These are phyloP conservation scores for Steinernema scapterisci DNA, from an alignment of 2,888 invertebrate genomes.

Conservation along the genomic window DNA sequence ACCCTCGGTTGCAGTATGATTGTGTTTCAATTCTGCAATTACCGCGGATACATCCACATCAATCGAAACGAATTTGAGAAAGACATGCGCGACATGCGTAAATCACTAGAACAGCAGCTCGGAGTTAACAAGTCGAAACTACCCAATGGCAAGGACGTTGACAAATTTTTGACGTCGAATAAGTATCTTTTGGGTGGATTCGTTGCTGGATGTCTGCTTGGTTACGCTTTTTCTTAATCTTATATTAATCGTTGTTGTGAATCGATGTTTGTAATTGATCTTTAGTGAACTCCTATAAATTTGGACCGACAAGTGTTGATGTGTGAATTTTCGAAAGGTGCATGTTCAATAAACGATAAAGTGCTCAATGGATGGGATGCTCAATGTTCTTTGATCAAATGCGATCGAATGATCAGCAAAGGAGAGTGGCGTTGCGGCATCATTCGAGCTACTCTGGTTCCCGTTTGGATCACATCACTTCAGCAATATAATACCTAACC, in stretches of 20 bases:
- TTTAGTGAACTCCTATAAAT: neutral
- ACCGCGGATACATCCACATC: conserved; percentile 45
- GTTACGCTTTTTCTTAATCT: conserved; percentile 51
- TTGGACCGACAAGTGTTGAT: neutral
- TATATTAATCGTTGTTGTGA: neutral
- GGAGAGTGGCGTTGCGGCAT: too few relatives aligned
- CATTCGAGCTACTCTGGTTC: too few relatives aligned
- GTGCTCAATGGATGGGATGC: neutral
- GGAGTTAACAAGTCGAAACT: neutral
- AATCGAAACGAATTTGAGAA: conserved; percentile 41
- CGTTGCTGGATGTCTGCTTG: conserved; percentile 51
- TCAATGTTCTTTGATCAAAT: conserved; percentile 9
- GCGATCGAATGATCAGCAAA: neutral
- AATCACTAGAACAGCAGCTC: neutral
- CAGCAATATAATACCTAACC: too few relatives aligned
- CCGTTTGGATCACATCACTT: too few relatives aligned
- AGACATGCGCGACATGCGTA: conserved; percentile 18
- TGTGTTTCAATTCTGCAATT: conserved; percentile 42
- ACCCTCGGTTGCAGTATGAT: conserved; percentile 48
- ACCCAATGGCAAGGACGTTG: conserved; percentile 37
- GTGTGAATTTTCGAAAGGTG: neutral
- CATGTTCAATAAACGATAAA: too few relatives aligned
- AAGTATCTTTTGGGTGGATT: conserved; percentile 51
- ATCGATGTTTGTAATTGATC: neutral
- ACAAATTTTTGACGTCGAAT: conserved; percentile 48